Evolutionary conservation across 2,113 vertebrate species (phyloP).

Genomic region (Oreotrochilus melanogaster): DNA sequence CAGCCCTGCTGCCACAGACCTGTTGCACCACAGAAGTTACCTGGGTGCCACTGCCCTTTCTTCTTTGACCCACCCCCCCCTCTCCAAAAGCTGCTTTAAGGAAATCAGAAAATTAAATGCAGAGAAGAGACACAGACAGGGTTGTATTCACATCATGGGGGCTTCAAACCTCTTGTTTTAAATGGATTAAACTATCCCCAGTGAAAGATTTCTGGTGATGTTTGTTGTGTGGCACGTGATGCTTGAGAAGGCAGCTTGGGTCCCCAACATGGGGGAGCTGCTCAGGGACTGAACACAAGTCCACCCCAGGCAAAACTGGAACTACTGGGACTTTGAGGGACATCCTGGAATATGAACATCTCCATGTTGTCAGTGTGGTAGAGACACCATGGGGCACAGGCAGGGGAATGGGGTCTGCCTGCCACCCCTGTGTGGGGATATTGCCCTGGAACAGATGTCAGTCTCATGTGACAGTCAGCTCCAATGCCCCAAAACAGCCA

Average conservation of each 20-base stretch:
- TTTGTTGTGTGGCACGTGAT: neutral
- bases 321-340: neutral
- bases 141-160: accelerated
- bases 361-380: neutral
- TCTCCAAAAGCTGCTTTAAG: neutral
- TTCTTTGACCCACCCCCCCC: no score
- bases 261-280: accelerated
- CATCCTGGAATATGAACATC: neutral
- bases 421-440: accelerated
- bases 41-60: neutral
- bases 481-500: neutral
- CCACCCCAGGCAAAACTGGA: neutral
- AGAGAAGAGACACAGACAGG: no score
- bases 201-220: neutral
- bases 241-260: neutral
- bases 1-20: accelerated
- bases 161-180: neutral
- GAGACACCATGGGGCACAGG: accelerated
- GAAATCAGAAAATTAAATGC: neutral
- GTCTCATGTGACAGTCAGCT: accelerated
- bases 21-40: neutral
- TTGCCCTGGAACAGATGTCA: neutral
- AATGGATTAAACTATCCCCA: neutral
- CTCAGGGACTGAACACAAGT: accelerated
- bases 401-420: neutral